A percentile compares a stretch with the other conserved stretches of the same genome.
phyloP scores from a whole-genome alignment of 1,140 invertebrate species.

The Hirudo medicinalis region DNA sequence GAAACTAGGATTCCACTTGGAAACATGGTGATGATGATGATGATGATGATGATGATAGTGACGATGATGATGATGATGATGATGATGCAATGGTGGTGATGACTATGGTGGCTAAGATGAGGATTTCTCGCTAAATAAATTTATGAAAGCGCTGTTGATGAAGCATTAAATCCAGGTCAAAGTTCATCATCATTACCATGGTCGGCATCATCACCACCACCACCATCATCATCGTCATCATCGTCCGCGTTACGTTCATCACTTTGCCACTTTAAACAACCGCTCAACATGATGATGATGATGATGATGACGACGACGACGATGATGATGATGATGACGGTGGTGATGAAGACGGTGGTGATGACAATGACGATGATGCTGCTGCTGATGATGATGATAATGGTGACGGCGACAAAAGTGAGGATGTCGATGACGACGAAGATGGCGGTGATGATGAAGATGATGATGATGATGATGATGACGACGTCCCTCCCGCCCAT shows the following conservation, averaged over 20 bases:
- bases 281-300: background rate
- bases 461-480: background rate
- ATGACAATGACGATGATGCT: background rate
- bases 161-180: too few species aligned
- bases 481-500: background rate
- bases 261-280: background rate
- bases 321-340: background rate
- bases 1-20: too few species aligned
- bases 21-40: too few species aligned
- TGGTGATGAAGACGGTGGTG: background rate
- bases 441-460: background rate
- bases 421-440: background rate
- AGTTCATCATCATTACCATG: background rate
- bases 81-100: too few species aligned
- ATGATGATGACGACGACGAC: background rate
- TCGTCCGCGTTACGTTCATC: constrained; percentile 3
- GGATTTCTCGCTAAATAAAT: too few species aligned
- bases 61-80: too few species aligned
- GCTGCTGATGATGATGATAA: background rate
- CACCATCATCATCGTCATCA: constrained; percentile 12
- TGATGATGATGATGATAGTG: too few species aligned
- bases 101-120: too few species aligned
- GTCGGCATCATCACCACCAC: constrained; percentile 10
- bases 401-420: background rate
- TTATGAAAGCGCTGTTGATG: too few species aligned